Evolutionary conservation across 2,113 vertebrate species (phyloP), one percentile per base, ranked within the genome.

Genomic region (Poecilia latipinna): DNA sequence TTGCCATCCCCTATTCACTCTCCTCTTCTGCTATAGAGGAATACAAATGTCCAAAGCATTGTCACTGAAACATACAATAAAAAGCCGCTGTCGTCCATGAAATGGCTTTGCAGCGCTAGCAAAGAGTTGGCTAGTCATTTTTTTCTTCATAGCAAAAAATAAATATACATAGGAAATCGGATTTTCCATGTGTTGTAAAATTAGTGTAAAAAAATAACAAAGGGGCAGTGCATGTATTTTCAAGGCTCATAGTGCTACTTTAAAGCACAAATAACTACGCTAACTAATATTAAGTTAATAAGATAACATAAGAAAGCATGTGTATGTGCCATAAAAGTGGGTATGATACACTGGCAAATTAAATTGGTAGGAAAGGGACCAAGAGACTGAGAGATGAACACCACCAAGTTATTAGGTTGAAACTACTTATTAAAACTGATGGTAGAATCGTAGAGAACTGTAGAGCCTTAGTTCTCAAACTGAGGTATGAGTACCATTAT

Each of bases 1-100:
- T 84, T 88, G 88, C 87, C 57, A 60, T 92, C 79, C 83, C 74
- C 90, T 88, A 87, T 90, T 89, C 84, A 86, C 82, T 88, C 74
- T 83, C 85, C 77, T 85, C 88, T 78, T 79, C 86, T 70, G 72
- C 86, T 70, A 79, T 79, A 75, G 57, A 86, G 81, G 86, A 82
- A 89, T 88, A 86, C 78, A 64, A 83, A 67, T 28, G 31, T 75
- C 72, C 65, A 62, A 78, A 89, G 77, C 57, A 39, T 29, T 65
- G 48, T 79, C 54, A 61, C 77, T 54, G 64, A 68, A 77, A 78
- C 1, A 77, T 37, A 83, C 70, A 82, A 83, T 84, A 69, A 88
- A 88, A 81, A 79, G 73, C 32, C 70, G 76, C 77, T 89, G 81
- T 85, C 77, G 78, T 82, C 61, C 62, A 33, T 68, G 57, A 81